A percentile compares a stretch with the other conserved stretches of the same genome.
These are phyloP conservation scores for Bombus waltoni DNA, from an alignment of 1,140 invertebrate species.

Conservation along the genomic window DNA sequence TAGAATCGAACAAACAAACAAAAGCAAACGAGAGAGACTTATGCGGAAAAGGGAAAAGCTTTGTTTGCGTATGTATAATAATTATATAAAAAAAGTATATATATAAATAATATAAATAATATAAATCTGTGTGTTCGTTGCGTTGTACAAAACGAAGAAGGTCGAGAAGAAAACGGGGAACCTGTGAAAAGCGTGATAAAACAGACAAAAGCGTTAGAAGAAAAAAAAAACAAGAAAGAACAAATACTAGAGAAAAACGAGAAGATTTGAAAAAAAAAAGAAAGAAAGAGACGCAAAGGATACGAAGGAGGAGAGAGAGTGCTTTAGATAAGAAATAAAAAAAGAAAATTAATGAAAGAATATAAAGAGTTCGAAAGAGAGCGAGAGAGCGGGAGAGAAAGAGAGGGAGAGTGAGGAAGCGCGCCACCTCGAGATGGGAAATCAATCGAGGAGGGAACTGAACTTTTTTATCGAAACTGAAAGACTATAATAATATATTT, in stretches of 20 bases:
- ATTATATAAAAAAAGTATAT: slow-evolving; percentile 70
- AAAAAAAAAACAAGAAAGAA: background rate
- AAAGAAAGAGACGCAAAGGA: background rate
- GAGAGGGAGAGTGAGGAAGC: slow-evolving; percentile 67
- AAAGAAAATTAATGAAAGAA: slow-evolving; percentile 50
- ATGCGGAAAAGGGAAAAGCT: slow-evolving; percentile 68
- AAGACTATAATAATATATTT: slow-evolving; percentile 83
- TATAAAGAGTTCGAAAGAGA: slow-evolving; percentile 39
- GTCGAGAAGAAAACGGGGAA: slow-evolving; percentile 46
- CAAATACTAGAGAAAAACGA: background rate
- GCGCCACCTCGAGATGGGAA: slow-evolving; percentile 67
- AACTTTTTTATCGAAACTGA: slow-evolving; percentile 84
- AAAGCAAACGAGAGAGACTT: slow-evolving; percentile 39
- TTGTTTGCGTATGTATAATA: slow-evolving; percentile 81
- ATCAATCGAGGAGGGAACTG: slow-evolving; percentile 82
- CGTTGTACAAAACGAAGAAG: slow-evolving; percentile 79
- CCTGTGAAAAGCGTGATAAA: slow-evolving; percentile 41
- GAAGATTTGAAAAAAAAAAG: background rate
- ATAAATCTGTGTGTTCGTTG: slow-evolving; percentile 82
- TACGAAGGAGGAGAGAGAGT: slow-evolving; percentile 33
- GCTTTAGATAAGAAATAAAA: slow-evolving; percentile 53
- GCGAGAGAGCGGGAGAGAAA: slow-evolving; percentile 48
- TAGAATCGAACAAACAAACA: slow-evolving; percentile 63
- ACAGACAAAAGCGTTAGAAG: slow-evolving; percentile 7
- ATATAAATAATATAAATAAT: slow-evolving; percentile 78